phyloP scores from a whole-genome alignment of 2,888 invertebrate genomes.

The Maniola hyperantus region DNA sequence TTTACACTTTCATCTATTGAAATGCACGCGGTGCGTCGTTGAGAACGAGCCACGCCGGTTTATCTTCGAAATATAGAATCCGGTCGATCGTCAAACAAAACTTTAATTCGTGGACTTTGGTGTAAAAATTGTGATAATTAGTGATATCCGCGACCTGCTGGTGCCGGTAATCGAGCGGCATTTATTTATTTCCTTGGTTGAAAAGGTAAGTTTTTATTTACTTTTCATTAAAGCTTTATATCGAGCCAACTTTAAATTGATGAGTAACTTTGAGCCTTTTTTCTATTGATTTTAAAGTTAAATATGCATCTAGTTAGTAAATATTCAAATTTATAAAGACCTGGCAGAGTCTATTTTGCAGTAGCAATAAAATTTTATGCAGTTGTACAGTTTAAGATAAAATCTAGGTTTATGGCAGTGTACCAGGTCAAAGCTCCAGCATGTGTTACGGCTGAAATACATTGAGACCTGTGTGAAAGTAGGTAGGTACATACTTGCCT shows the following conservation, averaged over 20 bases:
- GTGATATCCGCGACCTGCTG: constrained; percentile 38
- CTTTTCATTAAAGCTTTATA: constrained; percentile 22
- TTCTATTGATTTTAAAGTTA: too few relatives aligned
- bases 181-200: constrained; percentile 21
- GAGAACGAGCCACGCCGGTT: constrained; percentile 69
- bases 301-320: too few relatives aligned
- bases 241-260: constrained; percentile 7
- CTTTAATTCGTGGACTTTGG: constrained; percentile 57
- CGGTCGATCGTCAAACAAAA: constrained; percentile 62
- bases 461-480: constrained; percentile 37
- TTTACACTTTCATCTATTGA: constrained; percentile 81
- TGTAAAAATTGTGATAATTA: constrained; percentile 45
- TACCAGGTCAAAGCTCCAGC: constrained; percentile 43
- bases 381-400: constrained; percentile 35
- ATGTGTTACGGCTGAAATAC: constrained; percentile 35
- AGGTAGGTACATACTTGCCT: constrained; percentile 7
- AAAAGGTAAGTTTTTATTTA: constrained; percentile 40
- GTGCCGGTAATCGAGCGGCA: constrained; percentile 25
- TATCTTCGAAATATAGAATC: constrained; percentile 65
- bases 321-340: neutral
- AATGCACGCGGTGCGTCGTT: constrained; percentile 77
- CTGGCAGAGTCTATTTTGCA: neutral
- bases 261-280: neutral
- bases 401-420: constrained; percentile 42
- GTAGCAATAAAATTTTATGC: constrained; percentile 14